These are phyloP conservation scores for Manis pentadactyla DNA, from an alignment of 2,797 vertebrate species.

Conservation along the genomic window DNA sequence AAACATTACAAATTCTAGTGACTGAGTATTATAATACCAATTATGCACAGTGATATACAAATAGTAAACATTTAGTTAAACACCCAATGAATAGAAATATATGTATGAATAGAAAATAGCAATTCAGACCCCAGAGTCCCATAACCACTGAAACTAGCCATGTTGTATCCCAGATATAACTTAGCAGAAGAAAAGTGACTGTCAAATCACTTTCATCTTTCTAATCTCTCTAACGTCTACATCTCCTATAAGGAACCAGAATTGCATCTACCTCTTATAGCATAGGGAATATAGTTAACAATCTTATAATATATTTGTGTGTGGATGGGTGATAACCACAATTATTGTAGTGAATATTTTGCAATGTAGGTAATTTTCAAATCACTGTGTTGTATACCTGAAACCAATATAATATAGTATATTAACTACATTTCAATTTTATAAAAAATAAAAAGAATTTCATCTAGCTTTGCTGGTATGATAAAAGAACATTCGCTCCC, in stretches of 20 bases:
- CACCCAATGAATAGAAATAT: background rate
- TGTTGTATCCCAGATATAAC: background rate
- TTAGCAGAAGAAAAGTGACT: slow-evolving; percentile 18
- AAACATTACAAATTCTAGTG: background rate
- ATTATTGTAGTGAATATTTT: too few relatives aligned
- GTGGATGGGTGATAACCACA: too few relatives aligned
- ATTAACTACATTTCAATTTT: too few relatives aligned
- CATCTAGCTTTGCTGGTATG: background rate
- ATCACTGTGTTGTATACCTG: too few relatives aligned
- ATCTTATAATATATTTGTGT: too few relatives aligned
- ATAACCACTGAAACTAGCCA: background rate
- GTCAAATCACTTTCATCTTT: background rate
- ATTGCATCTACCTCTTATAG: background rate
- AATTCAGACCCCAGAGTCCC: background rate
- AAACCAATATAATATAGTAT: too few relatives aligned
- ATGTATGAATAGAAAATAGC: background rate
- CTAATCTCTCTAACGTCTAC: background rate
- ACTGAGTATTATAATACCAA: background rate
- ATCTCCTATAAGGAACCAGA: background rate
- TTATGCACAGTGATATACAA: background rate
- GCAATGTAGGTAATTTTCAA: too few relatives aligned
- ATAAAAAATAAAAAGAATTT: too few relatives aligned
- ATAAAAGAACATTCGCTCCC: background rate
- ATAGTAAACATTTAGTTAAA: slow-evolving; percentile 1
- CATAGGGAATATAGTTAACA: too few relatives aligned